Evolutionary conservation across 2,113 vertebrate genomes (phyloP).

Genomic region (Thryonomys swinderianus): DNA sequence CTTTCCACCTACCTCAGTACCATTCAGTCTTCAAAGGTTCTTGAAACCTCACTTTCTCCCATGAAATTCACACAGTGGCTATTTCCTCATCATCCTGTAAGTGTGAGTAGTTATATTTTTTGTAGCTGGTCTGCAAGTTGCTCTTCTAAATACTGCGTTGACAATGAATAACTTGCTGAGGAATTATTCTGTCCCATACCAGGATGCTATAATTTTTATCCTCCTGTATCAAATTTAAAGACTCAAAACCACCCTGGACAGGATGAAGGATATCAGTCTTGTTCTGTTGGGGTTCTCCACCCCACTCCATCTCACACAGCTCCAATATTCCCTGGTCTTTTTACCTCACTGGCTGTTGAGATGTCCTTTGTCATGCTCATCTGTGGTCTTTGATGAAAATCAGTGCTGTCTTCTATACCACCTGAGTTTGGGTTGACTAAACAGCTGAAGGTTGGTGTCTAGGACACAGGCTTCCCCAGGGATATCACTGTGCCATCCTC

Average conservation of each 20-base stretch:
- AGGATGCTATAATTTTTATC: neutral
- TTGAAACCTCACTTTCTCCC: neutral
- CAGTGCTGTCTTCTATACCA: neutral
- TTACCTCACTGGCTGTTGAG: neutral
- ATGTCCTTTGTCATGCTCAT: neutral
- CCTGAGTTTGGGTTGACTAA: too few species aligned
- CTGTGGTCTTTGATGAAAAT: neutral
- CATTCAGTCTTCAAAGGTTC: neutral
- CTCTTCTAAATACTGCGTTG: neutral
- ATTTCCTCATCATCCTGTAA: conserved; percentile 7
- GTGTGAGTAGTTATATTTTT: neutral
- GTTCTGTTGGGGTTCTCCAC: neutral
- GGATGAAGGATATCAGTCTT: neutral
- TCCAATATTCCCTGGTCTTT: neutral
- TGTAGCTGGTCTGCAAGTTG: neutral
- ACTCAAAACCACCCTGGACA: neutral
- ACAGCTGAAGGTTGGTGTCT: too few species aligned
- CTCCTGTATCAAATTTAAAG: neutral
- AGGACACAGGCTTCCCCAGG: neutral
- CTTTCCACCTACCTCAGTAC: neutral
- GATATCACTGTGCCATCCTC: neutral
- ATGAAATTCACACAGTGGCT: neutral
- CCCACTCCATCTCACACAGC: neutral
- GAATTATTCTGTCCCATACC: neutral
- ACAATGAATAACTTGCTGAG: too few species aligned